Evolutionary conservation across 2,797 vertebrate species (phyloP), one percentile per base, ranked within the genome.

Genomic region (Alexandromys oeconomus): DNA sequence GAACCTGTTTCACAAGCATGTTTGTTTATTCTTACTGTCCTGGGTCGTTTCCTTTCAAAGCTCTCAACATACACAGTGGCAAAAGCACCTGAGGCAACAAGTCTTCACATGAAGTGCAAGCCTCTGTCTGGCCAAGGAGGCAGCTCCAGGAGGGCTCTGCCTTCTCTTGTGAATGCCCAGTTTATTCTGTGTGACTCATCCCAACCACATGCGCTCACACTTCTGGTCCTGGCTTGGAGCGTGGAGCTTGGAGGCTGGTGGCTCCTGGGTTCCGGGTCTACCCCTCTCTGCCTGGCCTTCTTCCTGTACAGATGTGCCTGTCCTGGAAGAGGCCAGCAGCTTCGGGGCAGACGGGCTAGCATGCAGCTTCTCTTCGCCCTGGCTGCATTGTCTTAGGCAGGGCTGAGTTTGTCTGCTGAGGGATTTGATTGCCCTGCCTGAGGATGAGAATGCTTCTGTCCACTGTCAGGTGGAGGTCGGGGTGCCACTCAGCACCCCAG

Each of bases 91-190:
- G 31, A 40, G n/a, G 51, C 67, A 5, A 57, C 27, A 25, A 8
- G 48, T 69, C 74, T 87, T 40, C 82, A 87, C 82, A 59, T 2
- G 80, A 78, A 48, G 7, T 2, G 6, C 43, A 14, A 40, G 48
- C 59, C 23, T 6, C 61, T 29, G 73, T 25, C 61, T 1, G 13
- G 82, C 74, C 7, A 9, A 63, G 31, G 40, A 14, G 15, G 11
- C 74, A 5, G 46, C 6, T 2, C 10, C 6, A 29, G 51, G 37
- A 6, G 1, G 0, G 17, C 14, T 57, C 14, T 2, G 31, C 63
- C 43, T 76, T 63, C 89, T 48, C 40, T 21, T 15, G 74, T 34
- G 73, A n/a, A n/a, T 1, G 48, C n/a, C n/a, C 1, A 4, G 19
- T 4, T 25, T 43, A 29, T 8, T 27, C 57, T 10, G 29, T 2